These are phyloP conservation scores for Drosophila watanabei DNA, from an alignment of 1,140 invertebrate species.

Conservation along the genomic window DNA sequence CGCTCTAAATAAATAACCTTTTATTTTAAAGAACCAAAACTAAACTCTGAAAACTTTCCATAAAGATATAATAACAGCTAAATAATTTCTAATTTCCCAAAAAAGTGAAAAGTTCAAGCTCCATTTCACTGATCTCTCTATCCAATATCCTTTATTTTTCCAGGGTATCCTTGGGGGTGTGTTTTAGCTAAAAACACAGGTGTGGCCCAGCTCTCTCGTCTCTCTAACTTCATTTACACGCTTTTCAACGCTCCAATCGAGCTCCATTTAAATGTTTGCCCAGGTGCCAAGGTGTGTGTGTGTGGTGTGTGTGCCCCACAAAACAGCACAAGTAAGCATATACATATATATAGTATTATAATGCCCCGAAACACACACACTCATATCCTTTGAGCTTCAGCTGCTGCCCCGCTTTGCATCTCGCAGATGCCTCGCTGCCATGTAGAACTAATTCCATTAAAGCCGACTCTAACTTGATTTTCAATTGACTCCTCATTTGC, in stretches of 20 bases:
- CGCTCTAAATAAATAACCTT: no score
- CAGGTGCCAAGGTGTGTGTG: constrained; percentile 32
- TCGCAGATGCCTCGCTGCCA: constrained; percentile 43
- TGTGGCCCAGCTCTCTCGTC: constrained; percentile 33
- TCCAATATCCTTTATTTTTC: neutral
- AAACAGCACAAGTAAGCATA: constrained; percentile 25
- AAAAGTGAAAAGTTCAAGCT: neutral
- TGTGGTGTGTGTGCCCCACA: constrained; percentile 19
- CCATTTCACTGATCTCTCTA: neutral
- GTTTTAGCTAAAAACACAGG: neutral
- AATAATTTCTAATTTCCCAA: neutral
- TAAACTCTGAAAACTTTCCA: no score
- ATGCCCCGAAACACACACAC: constrained; percentile 12
- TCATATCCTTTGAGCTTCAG: constrained; percentile 31
- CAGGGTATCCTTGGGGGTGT: neutral
- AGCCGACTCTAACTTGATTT: constrained; percentile 82
- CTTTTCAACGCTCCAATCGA: constrained; percentile 73
- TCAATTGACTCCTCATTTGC: constrained; percentile 82
- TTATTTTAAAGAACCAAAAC: no score
- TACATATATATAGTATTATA: constrained; percentile 10
- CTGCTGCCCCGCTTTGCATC: constrained; percentile 35
- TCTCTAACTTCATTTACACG: constrained; percentile 80
- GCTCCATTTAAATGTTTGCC: constrained; percentile 73
- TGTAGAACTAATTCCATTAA: constrained; percentile 82
- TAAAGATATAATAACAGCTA: neutral